Evolutionary conservation across 2,113 vertebrate genomes (phyloP).

Genomic region (Oryzias melastigma): DNA sequence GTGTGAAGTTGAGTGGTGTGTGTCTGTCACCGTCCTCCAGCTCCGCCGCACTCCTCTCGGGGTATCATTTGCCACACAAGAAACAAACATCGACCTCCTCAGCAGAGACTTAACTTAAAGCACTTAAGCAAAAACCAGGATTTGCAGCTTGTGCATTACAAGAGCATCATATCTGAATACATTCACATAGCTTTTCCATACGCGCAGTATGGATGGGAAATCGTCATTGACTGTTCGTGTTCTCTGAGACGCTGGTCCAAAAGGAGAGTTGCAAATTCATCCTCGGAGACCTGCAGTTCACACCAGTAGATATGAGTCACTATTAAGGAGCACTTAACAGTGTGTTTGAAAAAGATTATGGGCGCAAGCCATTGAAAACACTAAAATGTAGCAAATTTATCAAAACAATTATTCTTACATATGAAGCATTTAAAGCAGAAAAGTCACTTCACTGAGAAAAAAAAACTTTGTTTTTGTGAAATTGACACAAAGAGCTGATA

Average conservation of each 20-base stretch:
- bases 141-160: constrained; percentile 63
- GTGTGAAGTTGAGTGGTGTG: constrained; percentile 34
- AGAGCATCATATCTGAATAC: constrained; percentile 71
- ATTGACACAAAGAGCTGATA: constrained; percentile 48
- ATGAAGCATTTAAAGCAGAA: constrained; percentile 69
- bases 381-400: constrained; percentile 71
- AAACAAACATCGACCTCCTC: constrained; percentile 48
- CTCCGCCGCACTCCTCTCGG: constrained; percentile 22
- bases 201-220: constrained; percentile 48
- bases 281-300: constrained; percentile 31
- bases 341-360: constrained; percentile 63
- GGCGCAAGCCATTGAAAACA: constrained; percentile 69
- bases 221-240: constrained; percentile 46
- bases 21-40: constrained; percentile 33
- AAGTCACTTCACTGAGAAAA: constrained; percentile 56
- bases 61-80: constrained; percentile 56
- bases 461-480: constrained; percentile 38
- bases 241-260: constrained; percentile 52
- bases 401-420: constrained; percentile 68
- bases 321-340: constrained; percentile 78
- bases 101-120: constrained; percentile 63
- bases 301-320: constrained; percentile 66
- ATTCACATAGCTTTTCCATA: constrained; percentile 70
- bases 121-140: constrained; percentile 55
- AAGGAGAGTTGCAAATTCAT: constrained; percentile 39